Percentiles rank a stretch among this genome's conserved stretches.
phyloP scores from a whole-genome alignment of 2,113 vertebrate species.

The Grantiella picta region DNA sequence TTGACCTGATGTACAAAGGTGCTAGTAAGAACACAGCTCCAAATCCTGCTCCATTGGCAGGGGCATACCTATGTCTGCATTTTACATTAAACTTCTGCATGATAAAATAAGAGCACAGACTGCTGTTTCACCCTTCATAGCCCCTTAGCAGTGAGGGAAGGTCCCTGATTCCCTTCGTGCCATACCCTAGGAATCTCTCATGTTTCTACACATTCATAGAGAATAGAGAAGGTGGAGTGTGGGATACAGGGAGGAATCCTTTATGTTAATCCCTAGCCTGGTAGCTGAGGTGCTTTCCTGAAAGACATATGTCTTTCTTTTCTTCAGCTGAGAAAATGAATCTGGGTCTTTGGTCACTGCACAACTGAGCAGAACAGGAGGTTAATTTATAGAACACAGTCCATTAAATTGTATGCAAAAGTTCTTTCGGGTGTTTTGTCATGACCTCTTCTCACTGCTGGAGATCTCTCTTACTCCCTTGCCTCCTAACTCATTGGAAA shows the following conservation, averaged over 20 bases:
- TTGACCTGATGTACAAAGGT: not conserved
- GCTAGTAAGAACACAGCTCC: not conserved
- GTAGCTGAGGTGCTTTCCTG: not conserved
- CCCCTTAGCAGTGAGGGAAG: not conserved
- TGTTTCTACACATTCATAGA: not conserved
- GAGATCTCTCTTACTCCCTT: not conserved
- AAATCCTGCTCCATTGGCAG: not conserved
- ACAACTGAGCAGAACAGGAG: not conserved
- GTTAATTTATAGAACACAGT: not conserved
- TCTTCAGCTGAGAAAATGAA: not conserved
- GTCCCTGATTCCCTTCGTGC: not conserved
- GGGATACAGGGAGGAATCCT: not conserved
- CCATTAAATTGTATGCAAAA: not conserved
- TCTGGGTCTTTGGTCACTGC: not conserved
- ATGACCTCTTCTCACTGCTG: not conserved
- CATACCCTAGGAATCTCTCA: not conserved
- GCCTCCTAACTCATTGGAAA: not conserved
- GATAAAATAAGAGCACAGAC: not conserved
- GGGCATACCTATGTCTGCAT: not conserved
- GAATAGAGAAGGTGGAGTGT: not conserved
- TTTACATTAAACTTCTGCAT: not conserved
- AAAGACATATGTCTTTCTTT: fast-evolving
- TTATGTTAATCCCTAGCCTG: not conserved
- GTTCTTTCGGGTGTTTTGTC: not conserved
- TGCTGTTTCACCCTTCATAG: not conserved